Evolutionary conservation across 2,888 invertebrate species (phyloP).

Genomic region (Nezara viridula): DNA sequence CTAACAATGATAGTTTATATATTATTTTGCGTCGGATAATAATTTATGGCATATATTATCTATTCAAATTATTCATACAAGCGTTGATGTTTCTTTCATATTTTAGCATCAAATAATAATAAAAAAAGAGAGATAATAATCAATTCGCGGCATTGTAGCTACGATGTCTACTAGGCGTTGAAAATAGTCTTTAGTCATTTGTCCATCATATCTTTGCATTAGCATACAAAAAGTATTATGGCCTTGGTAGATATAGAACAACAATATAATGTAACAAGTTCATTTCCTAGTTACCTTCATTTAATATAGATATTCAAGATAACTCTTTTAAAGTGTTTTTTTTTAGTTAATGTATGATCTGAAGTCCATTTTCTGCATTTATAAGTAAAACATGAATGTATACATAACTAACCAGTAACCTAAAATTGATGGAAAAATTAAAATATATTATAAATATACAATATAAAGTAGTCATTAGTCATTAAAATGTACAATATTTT

Average conservation of each 20-base stretch:
- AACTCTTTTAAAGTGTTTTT: too few species aligned
- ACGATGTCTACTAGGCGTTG: not conserved
- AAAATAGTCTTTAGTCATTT: not conserved
- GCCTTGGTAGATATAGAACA: not conserved
- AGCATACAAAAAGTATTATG: not conserved
- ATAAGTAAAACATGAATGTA: too few species aligned
- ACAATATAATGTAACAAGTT: not conserved
- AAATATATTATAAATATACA: too few species aligned
- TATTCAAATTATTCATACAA: conserved; percentile 15
- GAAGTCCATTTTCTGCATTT: too few species aligned
- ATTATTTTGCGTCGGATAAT: not conserved
- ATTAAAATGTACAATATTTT: too few species aligned
- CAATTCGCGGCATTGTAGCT: not conserved
- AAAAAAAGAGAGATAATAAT: not conserved
- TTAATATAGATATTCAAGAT: too few species aligned
- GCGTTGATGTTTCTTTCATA: not conserved
- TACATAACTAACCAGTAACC: too few species aligned
- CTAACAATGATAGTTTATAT: not conserved
- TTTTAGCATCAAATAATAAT: not conserved
- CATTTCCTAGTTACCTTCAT: not conserved
- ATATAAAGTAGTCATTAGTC: too few species aligned
- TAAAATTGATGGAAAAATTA: too few species aligned
- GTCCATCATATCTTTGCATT: not conserved
- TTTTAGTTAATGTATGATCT: too few species aligned
- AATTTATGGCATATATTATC: conserved; percentile 4